Evolutionary conservation across 2,113 vertebrate species (phyloP).

Genomic region (Bos taurus): DNA sequence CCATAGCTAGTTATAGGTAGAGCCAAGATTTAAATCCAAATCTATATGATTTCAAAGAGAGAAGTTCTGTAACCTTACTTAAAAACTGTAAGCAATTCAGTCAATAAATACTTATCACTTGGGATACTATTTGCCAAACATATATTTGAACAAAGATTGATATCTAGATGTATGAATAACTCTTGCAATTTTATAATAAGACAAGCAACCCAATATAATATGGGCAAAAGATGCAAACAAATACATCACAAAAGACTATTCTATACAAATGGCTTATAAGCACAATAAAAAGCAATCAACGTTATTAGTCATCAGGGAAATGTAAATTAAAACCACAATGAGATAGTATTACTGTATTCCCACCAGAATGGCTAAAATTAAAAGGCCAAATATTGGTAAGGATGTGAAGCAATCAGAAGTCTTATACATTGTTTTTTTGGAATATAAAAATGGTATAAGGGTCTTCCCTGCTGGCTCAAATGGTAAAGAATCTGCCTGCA

Average conservation of each 20-base stretch:
- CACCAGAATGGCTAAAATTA: neutral
- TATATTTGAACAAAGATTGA: neutral
- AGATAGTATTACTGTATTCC: neutral
- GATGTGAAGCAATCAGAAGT: neutral
- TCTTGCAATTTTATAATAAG: neutral
- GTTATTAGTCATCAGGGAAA: constrained; percentile 4
- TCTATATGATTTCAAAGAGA: constrained; percentile 9
- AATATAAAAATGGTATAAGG: neutral
- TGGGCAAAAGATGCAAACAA: neutral
- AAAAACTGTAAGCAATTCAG: neutral
- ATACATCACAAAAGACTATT: neutral
- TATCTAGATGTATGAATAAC: neutral
- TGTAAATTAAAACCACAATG: neutral
- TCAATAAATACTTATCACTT: neutral
- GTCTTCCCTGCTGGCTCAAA: neutral
- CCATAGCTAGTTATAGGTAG: neutral
- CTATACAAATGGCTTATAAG: neutral
- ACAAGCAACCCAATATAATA: neutral
- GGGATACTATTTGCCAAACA: neutral
- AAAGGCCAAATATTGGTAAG: neutral
- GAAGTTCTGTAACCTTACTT: neutral
- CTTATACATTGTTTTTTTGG: neutral
- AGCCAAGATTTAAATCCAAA: constrained; percentile 17
- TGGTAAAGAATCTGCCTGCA: neutral
- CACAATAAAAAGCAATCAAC: neutral